These are phyloP conservation scores for Cephus spinipes DNA, from an alignment of 2,888 invertebrate species.

Conservation along the genomic window DNA sequence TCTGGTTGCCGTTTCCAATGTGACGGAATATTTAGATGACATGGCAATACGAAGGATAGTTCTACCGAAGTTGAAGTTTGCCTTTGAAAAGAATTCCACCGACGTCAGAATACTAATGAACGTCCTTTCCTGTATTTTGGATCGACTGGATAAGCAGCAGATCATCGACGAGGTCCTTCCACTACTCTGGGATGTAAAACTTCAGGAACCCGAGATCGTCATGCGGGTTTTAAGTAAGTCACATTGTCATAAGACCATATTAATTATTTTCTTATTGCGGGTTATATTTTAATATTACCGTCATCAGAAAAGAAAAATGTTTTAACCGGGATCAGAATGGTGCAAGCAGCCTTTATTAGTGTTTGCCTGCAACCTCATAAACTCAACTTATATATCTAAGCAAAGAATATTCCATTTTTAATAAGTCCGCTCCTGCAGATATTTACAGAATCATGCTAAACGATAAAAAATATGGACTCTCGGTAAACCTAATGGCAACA, in stretches of 20 bases:
- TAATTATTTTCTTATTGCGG: neutral
- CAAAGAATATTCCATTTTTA: neutral
- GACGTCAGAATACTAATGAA: constrained; percentile 86
- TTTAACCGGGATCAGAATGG: neutral
- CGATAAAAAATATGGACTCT: constrained; percentile 91
- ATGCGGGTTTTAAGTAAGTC: constrained; percentile 94
- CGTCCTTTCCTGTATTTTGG: constrained; percentile 82
- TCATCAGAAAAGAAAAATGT: neutral
- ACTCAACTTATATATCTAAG: neutral
- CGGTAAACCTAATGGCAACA: constrained; percentile 91
- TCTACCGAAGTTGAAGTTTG: constrained; percentile 83
- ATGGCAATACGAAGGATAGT: constrained; percentile 83
- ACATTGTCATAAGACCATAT: neutral
- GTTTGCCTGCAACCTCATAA: neutral
- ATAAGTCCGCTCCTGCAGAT: constrained; percentile 71
- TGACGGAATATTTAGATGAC: constrained; percentile 87
- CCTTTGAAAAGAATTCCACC: constrained; percentile 82
- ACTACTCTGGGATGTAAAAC: constrained; percentile 85
- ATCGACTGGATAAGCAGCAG: constrained; percentile 86
- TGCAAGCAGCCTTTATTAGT: neutral
- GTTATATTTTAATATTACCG: neutral
- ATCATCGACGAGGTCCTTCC: constrained; percentile 93
- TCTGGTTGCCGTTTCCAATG: constrained; percentile 86
- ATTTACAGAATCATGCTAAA: constrained; percentile 91
- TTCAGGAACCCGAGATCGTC: constrained; percentile 90